phyloP scores from a whole-genome alignment of 2,888 invertebrate genomes.

The Troglohyphantes excavatus region DNA sequence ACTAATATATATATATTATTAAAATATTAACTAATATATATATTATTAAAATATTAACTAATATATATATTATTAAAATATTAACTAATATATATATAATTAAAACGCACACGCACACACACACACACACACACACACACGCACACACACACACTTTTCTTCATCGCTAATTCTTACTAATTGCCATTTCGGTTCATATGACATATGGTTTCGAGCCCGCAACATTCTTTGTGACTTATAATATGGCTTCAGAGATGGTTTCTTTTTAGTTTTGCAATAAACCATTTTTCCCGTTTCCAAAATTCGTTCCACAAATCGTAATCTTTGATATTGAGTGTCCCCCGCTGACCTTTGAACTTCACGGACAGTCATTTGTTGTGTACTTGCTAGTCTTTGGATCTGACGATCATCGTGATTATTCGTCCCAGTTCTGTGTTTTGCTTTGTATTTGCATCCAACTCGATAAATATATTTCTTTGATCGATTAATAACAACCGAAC shows the following conservation, averaged over 20 bases:
- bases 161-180: background rate
- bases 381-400: background rate
- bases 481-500: background rate
- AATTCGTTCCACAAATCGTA: background rate
- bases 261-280: background rate
- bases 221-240: background rate
- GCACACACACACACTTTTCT: too few species aligned
- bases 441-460: constrained; percentile 1
- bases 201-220: background rate
- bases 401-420: background rate
- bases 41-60: too few species aligned
- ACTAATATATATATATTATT: too few species aligned
- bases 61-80: too few species aligned
- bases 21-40: too few species aligned
- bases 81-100: too few species aligned
- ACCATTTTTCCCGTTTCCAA: background rate
- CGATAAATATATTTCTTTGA: background rate
- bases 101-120: too few species aligned
- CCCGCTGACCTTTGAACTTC: constrained; percentile 4
- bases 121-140: too few species aligned
- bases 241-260: constrained; percentile 3
- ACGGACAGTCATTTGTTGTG: constrained; percentile 13
- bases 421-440: background rate
- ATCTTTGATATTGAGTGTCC: background rate
- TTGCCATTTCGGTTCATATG: background rate